Evolutionary conservation across 2,797 vertebrate species (phyloP).

Genomic region (Poecilia wingei): DNA sequence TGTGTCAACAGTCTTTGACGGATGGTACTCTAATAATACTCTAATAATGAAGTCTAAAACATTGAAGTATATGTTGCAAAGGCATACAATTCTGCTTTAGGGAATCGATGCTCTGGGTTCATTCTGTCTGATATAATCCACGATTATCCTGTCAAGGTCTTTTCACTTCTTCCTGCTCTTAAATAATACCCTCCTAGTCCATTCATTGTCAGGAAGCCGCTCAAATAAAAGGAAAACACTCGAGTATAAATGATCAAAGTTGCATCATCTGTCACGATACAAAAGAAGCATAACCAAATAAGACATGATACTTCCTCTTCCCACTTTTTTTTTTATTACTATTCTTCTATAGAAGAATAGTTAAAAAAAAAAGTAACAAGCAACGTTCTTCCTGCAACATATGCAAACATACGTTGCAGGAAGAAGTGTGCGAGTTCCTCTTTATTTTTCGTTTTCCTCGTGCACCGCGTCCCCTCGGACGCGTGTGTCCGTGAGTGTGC

Average conservation of each 20-base stretch:
- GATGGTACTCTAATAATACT: background rate
- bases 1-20: background rate
- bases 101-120: background rate
- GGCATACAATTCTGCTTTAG: background rate
- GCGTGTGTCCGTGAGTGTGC: slow-evolving; percentile 40
- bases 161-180: slow-evolving; percentile 47
- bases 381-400: background rate
- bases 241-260: slow-evolving; percentile 65
- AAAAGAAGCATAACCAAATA: slow-evolving; percentile 45
- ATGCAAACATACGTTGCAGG: slow-evolving; percentile 9
- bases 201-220: slow-evolving; percentile 55
- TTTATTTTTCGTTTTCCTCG: slow-evolving; percentile 26
- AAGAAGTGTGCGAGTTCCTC: slow-evolving; percentile 35
- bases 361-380: no score
- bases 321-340: slow-evolving; percentile 3
- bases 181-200: slow-evolving; percentile 55
- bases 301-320: slow-evolving; percentile 42
- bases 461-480: slow-evolving; percentile 22
- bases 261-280: slow-evolving; percentile 68
- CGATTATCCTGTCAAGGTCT: background rate
- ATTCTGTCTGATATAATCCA: slow-evolving; percentile 10
- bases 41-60: background rate
- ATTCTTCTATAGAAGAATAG: background rate
- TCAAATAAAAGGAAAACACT: slow-evolving; percentile 41
- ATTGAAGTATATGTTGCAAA: background rate